These are phyloP conservation scores for Manduca sexta DNA, from an alignment of 1,140 invertebrate species.

Conservation along the genomic window DNA sequence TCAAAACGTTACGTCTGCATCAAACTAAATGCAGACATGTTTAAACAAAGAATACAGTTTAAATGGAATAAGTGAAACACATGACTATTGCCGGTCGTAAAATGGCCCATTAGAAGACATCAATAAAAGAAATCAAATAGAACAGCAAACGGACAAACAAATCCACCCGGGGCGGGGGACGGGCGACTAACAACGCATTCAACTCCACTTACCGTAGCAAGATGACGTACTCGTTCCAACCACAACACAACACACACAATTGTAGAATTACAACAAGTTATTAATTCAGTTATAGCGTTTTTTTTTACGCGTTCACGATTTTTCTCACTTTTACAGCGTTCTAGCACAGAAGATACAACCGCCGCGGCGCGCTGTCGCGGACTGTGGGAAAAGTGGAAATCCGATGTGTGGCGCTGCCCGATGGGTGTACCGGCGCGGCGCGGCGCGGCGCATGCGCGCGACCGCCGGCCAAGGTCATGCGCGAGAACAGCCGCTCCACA, in stretches of 20 bases:
- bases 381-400: constrained; percentile 30
- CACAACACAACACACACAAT: background rate
- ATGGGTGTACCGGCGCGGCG: background rate
- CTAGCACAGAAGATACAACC: constrained; percentile 13
- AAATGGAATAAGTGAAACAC: constrained; percentile 25
- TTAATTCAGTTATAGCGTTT: constrained; percentile 29
- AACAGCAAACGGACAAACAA: constrained; percentile 39
- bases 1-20: too few relatives aligned
- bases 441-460: constrained; percentile 28
- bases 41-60: constrained; percentile 32
- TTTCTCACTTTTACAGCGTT: constrained; percentile 9
- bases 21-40: constrained; percentile 19
- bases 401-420: constrained; percentile 18
- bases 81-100: constrained; percentile 14
- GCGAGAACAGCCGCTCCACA: constrained; percentile 13
- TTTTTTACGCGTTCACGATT: constrained; percentile 26
- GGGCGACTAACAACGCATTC: constrained; percentile 37
- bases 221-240: constrained; percentile 25
- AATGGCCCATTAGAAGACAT: constrained; percentile 26
- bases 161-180: constrained; percentile 40
- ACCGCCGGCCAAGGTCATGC: constrained; percentile 36
- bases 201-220: constrained; percentile 32
- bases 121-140: constrained; percentile 35
- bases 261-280: background rate
- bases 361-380: constrained; percentile 33